Evolutionary conservation across 92 coral and sea anemone species (phyloP), one percentile per base, ranked within the genome.

Genomic region (Chrysogorgia sp.): DNA sequence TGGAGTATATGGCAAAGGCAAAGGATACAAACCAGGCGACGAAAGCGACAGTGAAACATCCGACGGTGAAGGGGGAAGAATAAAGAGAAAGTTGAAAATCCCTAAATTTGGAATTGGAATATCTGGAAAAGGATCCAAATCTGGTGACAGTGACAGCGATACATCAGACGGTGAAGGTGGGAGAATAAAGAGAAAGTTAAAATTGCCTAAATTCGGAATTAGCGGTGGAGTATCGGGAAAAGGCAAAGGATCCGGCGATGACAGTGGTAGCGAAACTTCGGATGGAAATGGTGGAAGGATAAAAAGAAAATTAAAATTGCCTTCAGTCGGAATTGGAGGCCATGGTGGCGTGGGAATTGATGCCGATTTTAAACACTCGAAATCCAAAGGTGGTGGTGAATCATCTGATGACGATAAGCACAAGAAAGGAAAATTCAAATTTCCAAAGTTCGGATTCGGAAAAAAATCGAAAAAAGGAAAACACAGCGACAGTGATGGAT

Each of bases 261-360:
- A 58, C 1, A 32, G 63, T 57, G 63, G 28, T 34, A 71, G 78
- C 34, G 61, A 50, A 1, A 71, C 78, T 0, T 71, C 78, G 3
- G 78, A 71, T 34, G 78, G 78, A 28, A 10, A 71, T 14, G 78
- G 78, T 0, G 63, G 78, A 52, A 71, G 78, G 26, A 71, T 71
- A 0, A 71, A 71, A 35, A 29, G 64, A 20, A 71, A 71, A 28
- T 34, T 71, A 13, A 71, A 71, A 55, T 8, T 33, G 0, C 78
- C 30, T 3, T 3, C 5, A 13, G 13, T 23, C 17, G 63, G 63
- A 57, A 23, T 57, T 15, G 31, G 17, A 57, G 63, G 63, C 17
- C 5, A 37, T 37, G 12, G 8, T 20, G 59, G 59, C 17, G 59
- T 3, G 6, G 20, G 26, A 6, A 1, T 19, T 57, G 63, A 23